Evolutionary conservation across 2,888 invertebrate genomes (phyloP), one percentile per base, ranked within the genome.

Genomic region (Oegoconia quadripuncta): DNA sequence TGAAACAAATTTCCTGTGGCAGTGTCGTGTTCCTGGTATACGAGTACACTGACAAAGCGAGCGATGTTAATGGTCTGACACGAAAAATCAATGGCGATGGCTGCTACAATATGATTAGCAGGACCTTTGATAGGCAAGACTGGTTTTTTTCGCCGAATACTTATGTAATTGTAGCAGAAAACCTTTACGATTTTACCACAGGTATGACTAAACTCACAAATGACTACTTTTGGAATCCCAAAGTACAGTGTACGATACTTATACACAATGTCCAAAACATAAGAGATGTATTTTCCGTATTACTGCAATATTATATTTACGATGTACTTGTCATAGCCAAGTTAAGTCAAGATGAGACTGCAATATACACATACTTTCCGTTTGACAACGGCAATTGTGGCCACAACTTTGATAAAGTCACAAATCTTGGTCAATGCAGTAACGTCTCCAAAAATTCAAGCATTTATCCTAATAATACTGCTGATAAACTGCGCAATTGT

Each of bases 171-270:
- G 36, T 41, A 18, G 20, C 37, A 9, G 15, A 32, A 8, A 26
- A 50, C 25, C 12, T 34, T 8, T 9, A 6, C 3, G 28, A 44
- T 20, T 34, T 42, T n/a, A 12, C 4, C 8, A 11, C 18, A 7
- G 34, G 20, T 1, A 15, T 42, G 15, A 13, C 13, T 1, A 14
- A 27, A 13, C 13, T 42, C 3, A 40, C 29, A 13, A 43, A 30
- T 16, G 48, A 50, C 25, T 31, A 41, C 4, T 13, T 39, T 6
- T 55, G 52, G 55, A 49, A 50, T 17, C 46, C 55, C 4, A 27
- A 16, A 14, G 47, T 37, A 28, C 41, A 37, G 29, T 49, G 46
- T 30, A 42, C 52, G 8, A 28, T 48, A 6, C 18, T 27, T 6
- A 40, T 37, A 12, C 18, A 42, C 11, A 15, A 37, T 2, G 12